A percentile compares a stretch with the other conserved stretches of the same genome.
phyloP scores from a whole-genome alignment of 1,140 invertebrate genomes.

The Thaumatotibia leucotreta region DNA sequence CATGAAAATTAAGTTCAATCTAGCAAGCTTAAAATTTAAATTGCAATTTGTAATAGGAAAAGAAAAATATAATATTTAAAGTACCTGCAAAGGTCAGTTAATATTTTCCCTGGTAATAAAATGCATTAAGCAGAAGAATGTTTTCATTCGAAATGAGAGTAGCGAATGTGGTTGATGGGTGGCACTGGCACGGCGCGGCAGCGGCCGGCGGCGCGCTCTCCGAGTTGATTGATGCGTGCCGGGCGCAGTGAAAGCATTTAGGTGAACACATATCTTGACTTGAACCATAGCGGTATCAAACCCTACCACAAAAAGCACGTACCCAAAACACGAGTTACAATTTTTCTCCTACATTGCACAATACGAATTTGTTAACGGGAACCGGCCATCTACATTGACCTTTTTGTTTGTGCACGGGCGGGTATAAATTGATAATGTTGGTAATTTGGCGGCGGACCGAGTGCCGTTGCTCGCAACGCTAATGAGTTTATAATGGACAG shows the following conservation, averaged over 20 bases:
- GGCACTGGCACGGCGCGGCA: not conserved
- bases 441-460: conserved; percentile 68
- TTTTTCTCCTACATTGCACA: conserved; percentile 74
- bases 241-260: conserved; percentile 58
- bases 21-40: too few relatives aligned
- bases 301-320: conserved; percentile 48
- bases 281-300: conserved; percentile 55
- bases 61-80: not conserved
- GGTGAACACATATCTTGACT: conserved; percentile 36
- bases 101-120: not conserved
- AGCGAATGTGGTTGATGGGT: not conserved
- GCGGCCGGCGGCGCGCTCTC: not conserved
- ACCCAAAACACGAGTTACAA: conserved; percentile 62
- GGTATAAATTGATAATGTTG: conserved; percentile 74
- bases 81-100: too few relatives aligned
- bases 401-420: conserved; percentile 70
- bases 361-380: conserved; percentile 75
- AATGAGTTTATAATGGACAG: conserved; percentile 74
- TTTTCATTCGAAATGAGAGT: not conserved
- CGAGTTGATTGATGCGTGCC: not conserved
- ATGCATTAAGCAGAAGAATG: not conserved
- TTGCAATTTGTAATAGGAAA: not conserved
- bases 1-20: too few relatives aligned
- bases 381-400: conserved; percentile 66
- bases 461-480: conserved; percentile 70